Evolutionary conservation across 2,797 vertebrate genomes (phyloP).

Genomic region (Rhinichthys osculus): DNA sequence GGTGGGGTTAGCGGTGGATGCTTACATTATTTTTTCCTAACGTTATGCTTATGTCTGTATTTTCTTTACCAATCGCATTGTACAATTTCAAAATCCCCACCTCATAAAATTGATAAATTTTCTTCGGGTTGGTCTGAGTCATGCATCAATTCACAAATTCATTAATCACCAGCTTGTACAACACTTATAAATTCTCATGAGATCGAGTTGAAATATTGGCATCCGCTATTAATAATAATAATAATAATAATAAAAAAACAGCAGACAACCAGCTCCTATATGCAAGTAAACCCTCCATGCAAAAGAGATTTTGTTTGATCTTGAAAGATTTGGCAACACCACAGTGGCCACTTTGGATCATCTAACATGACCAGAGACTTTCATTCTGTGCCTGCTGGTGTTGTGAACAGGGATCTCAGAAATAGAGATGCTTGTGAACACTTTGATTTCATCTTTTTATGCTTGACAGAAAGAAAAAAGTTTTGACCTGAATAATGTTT

Average conservation of each 20-base stretch:
- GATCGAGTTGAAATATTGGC: background rate
- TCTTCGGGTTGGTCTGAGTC: background rate
- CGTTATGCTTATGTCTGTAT: background rate
- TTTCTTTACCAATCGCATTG: background rate
- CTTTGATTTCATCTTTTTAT: background rate
- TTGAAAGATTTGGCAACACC: constrained; percentile 18
- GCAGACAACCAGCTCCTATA: constrained; percentile 3
- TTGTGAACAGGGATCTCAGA: constrained; percentile 1
- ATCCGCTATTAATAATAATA: background rate
- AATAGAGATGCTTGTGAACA: background rate
- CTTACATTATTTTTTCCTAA: no score
- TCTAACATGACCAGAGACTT: background rate
- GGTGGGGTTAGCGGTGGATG: background rate
- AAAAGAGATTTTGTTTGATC: background rate
- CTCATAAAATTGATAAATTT: background rate
- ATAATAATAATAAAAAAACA: background rate
- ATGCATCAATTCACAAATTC: background rate
- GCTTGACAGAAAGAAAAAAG: no score
- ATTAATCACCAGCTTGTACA: background rate
- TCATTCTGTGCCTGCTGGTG: background rate
- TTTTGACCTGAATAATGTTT: constrained; percentile 7
- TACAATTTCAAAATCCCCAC: background rate
- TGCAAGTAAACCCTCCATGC: background rate
- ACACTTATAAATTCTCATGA: background rate
- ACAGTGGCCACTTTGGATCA: background rate